phyloP scores from a whole-genome alignment of 2,113 vertebrate genomes.

The Terrapene triunguis region DNA sequence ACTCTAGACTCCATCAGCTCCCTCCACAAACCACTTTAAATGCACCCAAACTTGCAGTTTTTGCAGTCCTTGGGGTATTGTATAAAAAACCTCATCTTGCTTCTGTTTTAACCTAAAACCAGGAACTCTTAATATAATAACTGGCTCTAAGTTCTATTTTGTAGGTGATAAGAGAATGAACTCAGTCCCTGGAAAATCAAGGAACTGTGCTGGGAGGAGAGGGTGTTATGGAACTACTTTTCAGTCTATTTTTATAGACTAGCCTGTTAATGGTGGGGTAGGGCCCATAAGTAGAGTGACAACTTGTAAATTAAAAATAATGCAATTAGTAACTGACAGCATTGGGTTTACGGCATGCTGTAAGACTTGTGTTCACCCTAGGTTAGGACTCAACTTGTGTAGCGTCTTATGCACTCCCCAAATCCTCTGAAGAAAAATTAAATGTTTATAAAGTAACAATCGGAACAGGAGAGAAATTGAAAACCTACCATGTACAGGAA shows the following conservation, averaged over 20 bases:
- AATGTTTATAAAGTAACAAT: background rate
- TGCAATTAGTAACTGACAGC: background rate
- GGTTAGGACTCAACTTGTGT: background rate
- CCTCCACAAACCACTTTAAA: background rate
- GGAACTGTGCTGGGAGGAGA: background rate
- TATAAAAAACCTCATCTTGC: background rate
- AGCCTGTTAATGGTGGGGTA: background rate
- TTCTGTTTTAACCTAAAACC: background rate
- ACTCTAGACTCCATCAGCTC: fast-evolving
- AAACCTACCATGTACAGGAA: background rate
- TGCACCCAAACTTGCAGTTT: background rate
- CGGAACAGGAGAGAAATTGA: background rate
- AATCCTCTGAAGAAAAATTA: background rate
- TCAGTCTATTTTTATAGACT: background rate
- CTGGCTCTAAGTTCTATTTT: background rate
- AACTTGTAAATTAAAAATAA: background rate
- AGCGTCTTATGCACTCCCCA: background rate
- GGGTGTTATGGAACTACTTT: background rate
- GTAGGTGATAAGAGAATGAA: background rate
- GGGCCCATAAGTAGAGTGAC: background rate
- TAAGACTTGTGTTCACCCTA: background rate
- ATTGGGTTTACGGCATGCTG: background rate
- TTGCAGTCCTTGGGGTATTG: background rate
- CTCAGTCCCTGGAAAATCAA: fast-evolving
- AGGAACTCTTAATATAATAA: background rate